Percentiles rank a stretch among this genome's conserved stretches.
Evolutionary conservation across 2,888 invertebrate genomes (phyloP).

Genomic region (Epirrhoe tristata): DNA sequence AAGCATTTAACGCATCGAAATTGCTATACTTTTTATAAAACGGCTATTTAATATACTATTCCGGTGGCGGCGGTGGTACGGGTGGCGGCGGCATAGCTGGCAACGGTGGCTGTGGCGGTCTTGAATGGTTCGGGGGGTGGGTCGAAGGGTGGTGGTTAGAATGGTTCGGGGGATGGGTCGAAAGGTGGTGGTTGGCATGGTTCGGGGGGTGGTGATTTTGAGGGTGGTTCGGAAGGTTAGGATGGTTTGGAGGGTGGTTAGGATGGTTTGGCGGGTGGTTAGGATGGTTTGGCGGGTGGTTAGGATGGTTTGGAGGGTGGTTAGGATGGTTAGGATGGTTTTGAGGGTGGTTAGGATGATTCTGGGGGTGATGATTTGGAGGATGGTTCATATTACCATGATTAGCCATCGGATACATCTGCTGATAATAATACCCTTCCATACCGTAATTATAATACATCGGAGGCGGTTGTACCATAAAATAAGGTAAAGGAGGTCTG

Average conservation of each 20-base stretch:
- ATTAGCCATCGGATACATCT: conserved; percentile 60
- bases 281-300: conserved; percentile 14
- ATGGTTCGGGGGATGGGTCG: not conserved
- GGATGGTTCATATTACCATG: conserved; percentile 13
- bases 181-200: not conserved
- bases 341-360: too few species aligned
- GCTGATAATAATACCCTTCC: conserved; percentile 65
- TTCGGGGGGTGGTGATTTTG: not conserved
- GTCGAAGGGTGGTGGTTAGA: not conserved
- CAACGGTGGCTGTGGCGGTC: conserved; percentile 76
- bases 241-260: conserved; percentile 3
- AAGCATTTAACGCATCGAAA: too few species aligned
- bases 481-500: conserved; percentile 69
- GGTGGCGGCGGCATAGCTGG: conserved; percentile 87
- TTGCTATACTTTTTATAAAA: too few species aligned
- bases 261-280: conserved; percentile 47
- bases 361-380: conserved; percentile 8
- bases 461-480: conserved; percentile 74
- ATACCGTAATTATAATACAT: conserved; percentile 66
- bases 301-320: conserved; percentile 2
- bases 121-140: not conserved
- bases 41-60: conserved; percentile 34
- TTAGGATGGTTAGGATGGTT: conserved; percentile 3
- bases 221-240: conserved; percentile 4
- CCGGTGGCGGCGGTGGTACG: conserved; percentile 87